These are phyloP conservation scores for Punctoribates punctum DNA, from an alignment of 2,888 invertebrate genomes.

Conservation along the genomic window DNA sequence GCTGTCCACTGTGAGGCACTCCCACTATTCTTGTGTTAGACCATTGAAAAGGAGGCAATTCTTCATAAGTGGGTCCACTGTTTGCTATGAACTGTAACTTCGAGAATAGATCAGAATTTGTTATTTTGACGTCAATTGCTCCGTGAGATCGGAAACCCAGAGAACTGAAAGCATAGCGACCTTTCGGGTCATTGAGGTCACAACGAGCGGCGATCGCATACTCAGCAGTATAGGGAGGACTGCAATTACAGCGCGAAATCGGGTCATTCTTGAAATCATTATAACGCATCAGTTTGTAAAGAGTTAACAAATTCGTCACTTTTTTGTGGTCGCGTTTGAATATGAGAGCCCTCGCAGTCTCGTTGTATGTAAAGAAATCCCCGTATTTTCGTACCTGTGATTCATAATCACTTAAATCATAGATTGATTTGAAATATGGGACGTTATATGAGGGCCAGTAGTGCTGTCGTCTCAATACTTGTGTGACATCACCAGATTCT, in stretches of 20 bases:
- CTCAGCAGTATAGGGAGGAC: conserved; percentile 38
- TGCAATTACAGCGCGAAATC: conserved; percentile 40
- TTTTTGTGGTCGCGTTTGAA: conserved; percentile 52
- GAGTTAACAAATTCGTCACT: conserved; percentile 50
- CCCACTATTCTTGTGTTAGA: neutral
- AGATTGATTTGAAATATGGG: conserved; percentile 53
- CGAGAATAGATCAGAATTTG: conserved; percentile 3
- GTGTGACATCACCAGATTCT: conserved; percentile 49
- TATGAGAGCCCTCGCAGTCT: conserved; percentile 54
- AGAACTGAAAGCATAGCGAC: conserved; percentile 24
- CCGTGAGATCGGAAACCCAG: conserved; percentile 25
- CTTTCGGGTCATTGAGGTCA: conserved; percentile 44
- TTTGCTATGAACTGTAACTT: conserved; percentile 38
- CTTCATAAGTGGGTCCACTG: conserved; percentile 41
- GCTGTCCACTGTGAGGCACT: conserved; percentile 65
- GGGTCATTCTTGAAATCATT: conserved; percentile 50
- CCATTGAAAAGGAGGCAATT: conserved; percentile 42
- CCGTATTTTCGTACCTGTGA: conserved; percentile 51
- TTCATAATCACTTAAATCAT: conserved; percentile 53
- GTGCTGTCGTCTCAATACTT: conserved; percentile 47
- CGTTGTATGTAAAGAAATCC: conserved; percentile 51
- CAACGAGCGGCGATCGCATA: conserved; percentile 40
- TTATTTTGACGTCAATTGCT: conserved; percentile 43
- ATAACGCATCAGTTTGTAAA: conserved; percentile 53
- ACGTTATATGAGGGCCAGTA: conserved; percentile 55